Conservation (phyloP, 2,113 vertebrate species). For the Anarrhichthys ocellatus region DNA sequence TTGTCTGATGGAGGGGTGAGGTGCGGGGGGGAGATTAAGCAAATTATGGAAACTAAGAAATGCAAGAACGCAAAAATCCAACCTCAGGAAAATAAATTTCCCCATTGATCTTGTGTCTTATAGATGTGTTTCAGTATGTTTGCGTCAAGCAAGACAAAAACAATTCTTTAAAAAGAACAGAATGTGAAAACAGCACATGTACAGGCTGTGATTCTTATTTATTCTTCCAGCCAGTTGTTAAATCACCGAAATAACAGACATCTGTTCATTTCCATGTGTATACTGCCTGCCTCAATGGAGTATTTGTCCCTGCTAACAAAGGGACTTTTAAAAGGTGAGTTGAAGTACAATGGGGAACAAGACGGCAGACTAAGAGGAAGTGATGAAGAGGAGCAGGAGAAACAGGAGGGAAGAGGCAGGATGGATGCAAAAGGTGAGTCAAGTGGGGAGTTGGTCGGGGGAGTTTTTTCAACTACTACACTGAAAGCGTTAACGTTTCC, state of each 20-base stretch:
- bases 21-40: neutral
- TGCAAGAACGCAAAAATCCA: neutral
- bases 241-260: neutral
- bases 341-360: no score
- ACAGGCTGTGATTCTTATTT: neutral
- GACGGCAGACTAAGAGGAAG: neutral
- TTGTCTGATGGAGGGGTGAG: conserved; percentile 13
- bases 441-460: neutral
- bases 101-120: neutral
- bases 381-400: neutral
- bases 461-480: neutral
- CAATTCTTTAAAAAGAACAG: no score
- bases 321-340: neutral
- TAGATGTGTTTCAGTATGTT: neutral
- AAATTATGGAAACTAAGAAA: neutral
- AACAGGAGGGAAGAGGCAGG: no score
- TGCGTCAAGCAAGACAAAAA: neutral
- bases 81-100: neutral
- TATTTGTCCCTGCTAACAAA: neutral
- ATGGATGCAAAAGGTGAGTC: neutral
- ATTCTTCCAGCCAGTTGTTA: neutral
- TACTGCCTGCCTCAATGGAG: neutral
- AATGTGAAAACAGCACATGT: neutral
- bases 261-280: neutral
- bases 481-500: neutral